A percentile compares a stretch with the other conserved stretches of the same genome.
Evolutionary conservation across 2,888 invertebrate species (phyloP).

Genomic region (Zaprionus lineosus): DNA sequence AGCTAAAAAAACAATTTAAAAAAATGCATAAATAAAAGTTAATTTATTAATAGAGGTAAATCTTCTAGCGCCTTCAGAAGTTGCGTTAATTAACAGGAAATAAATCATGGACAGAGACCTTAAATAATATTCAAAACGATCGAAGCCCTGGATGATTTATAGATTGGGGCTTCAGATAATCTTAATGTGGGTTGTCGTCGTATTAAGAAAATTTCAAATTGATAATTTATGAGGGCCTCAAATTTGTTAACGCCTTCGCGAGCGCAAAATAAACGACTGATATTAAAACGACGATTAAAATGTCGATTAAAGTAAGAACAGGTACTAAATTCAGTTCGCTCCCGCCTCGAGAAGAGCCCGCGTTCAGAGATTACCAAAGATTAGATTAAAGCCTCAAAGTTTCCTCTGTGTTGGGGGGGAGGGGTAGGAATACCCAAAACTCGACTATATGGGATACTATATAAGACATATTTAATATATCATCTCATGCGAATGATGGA

Average conservation of each 20-base stretch:
- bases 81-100: too few relatives aligned
- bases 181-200: constrained; percentile 52
- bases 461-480: too few relatives aligned
- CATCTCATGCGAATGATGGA: too few relatives aligned
- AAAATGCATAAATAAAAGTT: constrained; percentile 1
- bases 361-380: constrained; percentile 48
- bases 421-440: too few relatives aligned
- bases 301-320: constrained; percentile 30
- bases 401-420: too few relatives aligned
- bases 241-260: constrained; percentile 34
- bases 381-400: constrained; percentile 46
- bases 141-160: constrained; percentile 34
- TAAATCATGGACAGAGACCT: constrained; percentile 2
- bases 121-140: too few relatives aligned
- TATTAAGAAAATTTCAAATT: constrained; percentile 46
- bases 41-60: too few relatives aligned
- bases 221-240: constrained; percentile 55
- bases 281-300: constrained; percentile 49
- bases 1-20: neutral
- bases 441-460: too few relatives aligned
- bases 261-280: constrained; percentile 46
- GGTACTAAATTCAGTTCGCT: constrained; percentile 19
- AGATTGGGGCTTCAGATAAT: constrained; percentile 39
- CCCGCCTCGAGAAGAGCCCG: too few relatives aligned
- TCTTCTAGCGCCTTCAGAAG: too few relatives aligned